Base-by-base conservation (phyloP, 2,797 vertebrate genomes). In the Cyprinella venusta region DNA sequence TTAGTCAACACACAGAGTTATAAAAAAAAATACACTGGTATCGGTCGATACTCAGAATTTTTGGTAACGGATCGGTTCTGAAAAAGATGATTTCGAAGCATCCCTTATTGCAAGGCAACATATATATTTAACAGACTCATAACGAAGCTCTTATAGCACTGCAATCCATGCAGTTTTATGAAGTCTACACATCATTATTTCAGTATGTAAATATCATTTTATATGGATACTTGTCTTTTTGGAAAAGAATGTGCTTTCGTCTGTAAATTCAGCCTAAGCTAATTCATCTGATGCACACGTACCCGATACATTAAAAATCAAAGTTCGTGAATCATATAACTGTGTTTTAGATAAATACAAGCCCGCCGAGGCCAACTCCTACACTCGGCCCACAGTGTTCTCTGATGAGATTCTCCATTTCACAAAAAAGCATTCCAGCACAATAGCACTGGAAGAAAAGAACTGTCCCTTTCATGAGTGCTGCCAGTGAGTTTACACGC, bases 401-500 rank as follows among this genome's bases (percentile, higher is more conserved):
- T 67, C 50, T 85, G 81, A 80, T 85, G 45, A 85, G 84, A 86
- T 80, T 79, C 54, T 81, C 69, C 36, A 84, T 87, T 79, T 84
- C 71, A 87, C 68, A 80, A 81, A 80, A 81, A 82, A 84, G 59
- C 85, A 85, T 77, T 78, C 52, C 76, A 81, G 64, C 81, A 82
- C 45, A 86, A 86, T 70, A 76, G 68, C 42, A 83, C 9, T 75
- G 74, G 74, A 77, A 83, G 79, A 84, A 80, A 84, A 78, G 80
- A 59, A 75, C 76, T 75, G 72, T 77, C 84, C 71, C 72, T 76
- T 88, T 87, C 81, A 85, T 85, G 78, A 68, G 65, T 8, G 52
- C 75, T 78, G 81, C 63, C 81, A 83, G 81, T 50, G 76, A 87
- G 86, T 87, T 85, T 86, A 76, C 78, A 79, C 64, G 79, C 77